phyloP scores from a whole-genome alignment of 1,140 invertebrate genomes.

The Ostrea denselamellosa region DNA sequence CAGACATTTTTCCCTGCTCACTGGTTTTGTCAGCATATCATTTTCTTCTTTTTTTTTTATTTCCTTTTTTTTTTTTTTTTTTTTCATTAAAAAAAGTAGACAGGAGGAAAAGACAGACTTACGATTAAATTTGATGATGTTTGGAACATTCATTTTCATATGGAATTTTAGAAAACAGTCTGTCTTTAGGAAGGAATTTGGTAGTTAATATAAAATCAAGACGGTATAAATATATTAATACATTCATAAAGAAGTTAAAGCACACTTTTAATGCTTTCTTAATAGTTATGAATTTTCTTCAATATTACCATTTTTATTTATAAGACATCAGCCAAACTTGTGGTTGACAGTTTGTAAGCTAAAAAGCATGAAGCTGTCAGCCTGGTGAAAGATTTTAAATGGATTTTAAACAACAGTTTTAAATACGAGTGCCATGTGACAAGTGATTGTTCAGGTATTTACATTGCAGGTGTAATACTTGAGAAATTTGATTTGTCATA shows the following conservation, averaged over 20 bases:
- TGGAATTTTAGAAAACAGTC: slow-evolving; percentile 24
- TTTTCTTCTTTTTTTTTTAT: not conserved
- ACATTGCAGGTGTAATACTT: not conserved
- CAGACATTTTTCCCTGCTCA: not conserved
- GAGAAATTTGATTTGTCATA: not conserved
- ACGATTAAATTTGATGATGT: not conserved
- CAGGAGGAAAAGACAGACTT: not conserved
- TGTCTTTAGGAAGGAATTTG: not conserved
- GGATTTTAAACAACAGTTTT: slow-evolving; percentile 44
- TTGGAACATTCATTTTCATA: slow-evolving; percentile 15
- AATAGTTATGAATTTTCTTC: not conserved
- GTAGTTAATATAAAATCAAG: not conserved
- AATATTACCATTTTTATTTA: slow-evolving; percentile 1
- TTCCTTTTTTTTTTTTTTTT: not conserved
- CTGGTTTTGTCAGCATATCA: too few species aligned
- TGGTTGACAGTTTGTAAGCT: not conserved
- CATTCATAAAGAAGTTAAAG: not conserved
- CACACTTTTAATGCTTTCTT: not conserved
- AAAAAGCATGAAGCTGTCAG: not conserved
- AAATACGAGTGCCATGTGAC: not conserved
- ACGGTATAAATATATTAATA: not conserved
- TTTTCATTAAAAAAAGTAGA: not conserved
- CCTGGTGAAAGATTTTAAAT: slow-evolving; percentile 6
- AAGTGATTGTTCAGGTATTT: not conserved
- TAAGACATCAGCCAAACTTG: slow-evolving; percentile 39